phyloP scores from a whole-genome alignment of 53 echinoderm and acorn worm species.

The Astropecten irregularis region DNA sequence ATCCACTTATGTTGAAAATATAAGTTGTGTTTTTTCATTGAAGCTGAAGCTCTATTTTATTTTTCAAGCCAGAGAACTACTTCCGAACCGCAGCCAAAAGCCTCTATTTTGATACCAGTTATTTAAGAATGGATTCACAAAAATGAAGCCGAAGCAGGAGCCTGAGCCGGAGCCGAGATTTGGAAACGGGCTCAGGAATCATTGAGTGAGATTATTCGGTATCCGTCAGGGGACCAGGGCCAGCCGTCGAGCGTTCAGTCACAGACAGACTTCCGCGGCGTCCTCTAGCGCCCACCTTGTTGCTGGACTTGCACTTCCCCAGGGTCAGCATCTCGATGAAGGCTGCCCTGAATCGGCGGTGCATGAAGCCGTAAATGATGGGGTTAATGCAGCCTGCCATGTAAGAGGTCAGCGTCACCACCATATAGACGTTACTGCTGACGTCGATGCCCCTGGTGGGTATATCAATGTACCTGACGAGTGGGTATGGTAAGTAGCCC shows the following conservation, averaged over 20 bases:
- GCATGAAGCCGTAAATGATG: constrained; percentile 57
- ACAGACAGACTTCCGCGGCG: constrained; percentile 12
- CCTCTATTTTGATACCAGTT: no score
- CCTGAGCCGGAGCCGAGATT: no score
- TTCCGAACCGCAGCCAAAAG: no score
- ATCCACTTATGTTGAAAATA: no score
- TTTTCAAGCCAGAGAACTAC: no score
- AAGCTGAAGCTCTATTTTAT: no score
- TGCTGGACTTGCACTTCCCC: constrained; percentile 19
- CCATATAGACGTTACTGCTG: constrained; percentile 51
- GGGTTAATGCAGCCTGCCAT: constrained; percentile 55
- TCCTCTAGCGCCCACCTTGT: constrained; percentile 12
- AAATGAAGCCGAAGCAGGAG: no score
- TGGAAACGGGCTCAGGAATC: neutral
- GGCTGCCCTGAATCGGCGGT: constrained; percentile 45
- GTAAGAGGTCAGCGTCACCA: constrained; percentile 30
- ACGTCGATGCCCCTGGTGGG: constrained; percentile 6
- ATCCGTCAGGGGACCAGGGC: neutral
- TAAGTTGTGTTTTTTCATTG: no score
- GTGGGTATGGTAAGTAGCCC: constrained; percentile 51
- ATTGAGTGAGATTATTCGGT: neutral
- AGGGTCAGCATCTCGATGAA: constrained; percentile 58
- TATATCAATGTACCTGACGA: constrained; percentile 35
- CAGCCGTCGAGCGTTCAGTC: constrained; percentile 15
- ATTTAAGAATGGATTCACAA: no score